phyloP scores from a whole-genome alignment of 2,113 vertebrate species.

The Poeciliopsis turrubarensis region DNA sequence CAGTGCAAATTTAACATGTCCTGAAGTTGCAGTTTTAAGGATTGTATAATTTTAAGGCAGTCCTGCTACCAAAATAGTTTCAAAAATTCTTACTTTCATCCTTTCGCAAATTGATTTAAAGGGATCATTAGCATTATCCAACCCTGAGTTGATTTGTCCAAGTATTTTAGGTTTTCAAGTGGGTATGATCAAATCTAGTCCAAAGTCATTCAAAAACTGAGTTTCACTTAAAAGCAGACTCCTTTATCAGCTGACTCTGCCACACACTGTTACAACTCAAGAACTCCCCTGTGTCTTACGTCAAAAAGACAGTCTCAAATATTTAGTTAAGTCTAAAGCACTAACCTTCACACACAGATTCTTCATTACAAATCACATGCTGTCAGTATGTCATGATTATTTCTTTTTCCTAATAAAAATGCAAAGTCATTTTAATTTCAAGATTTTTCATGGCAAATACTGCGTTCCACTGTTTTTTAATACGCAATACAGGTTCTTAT shows the following conservation, averaged over 20 bases:
- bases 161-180: neutral
- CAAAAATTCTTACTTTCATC: neutral
- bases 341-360: no score
- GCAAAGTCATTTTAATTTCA: no score
- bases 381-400: no score
- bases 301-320: neutral
- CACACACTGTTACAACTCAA: neutral
- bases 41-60: neutral
- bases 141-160: neutral
- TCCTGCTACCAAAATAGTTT: neutral
- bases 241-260: neutral
- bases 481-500: no score
- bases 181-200: neutral
- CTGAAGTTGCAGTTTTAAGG: neutral
- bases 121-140: neutral
- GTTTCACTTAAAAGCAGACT: neutral
- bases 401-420: no score
- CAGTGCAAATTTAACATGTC: no score
- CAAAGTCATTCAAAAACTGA: neutral
- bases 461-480: no score
- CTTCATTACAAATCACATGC: no score
- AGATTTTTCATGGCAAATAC: no score
- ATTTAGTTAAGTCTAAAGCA: neutral
- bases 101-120: neutral
- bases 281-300: neutral